Base-by-base conservation (phyloP, 2,888 invertebrate genomes). In the Agrochola lychnidis region DNA sequence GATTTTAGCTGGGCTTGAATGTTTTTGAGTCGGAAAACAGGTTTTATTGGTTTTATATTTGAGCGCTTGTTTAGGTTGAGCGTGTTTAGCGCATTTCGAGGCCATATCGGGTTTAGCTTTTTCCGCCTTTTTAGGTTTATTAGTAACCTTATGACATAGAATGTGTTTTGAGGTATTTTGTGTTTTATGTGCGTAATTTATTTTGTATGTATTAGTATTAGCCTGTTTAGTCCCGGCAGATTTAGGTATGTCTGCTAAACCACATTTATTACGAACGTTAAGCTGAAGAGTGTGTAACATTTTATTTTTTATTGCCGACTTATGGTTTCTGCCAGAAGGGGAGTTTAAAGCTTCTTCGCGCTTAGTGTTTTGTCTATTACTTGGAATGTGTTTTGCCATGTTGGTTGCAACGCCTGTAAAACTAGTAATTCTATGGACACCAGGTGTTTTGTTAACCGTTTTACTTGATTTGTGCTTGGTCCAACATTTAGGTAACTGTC, bases 151-250 rank as follows among this genome's bases (percentile, higher is more conserved):
- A 30, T 51, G 30, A 70, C 30, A 19, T 4, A 22, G 9, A 45
- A 48, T 36, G 19, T 76, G 51, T 25, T 81, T 62, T 14, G 30
- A 56, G 0, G 16, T 63, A 59, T 67, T 78, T 63, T 73, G 73
- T 40, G 45, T 70, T 68, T 78, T 73, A 61, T 68, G 67, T 30
- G 57, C 6, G 5, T 67, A 40, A 25, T 36, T 56, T 14, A 36
- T 40, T 70, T 70, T 73, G 19, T 48, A 16, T 30, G 66, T 62
- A 56, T 42, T 70, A 48, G 59, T 81, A 16, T 72, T 53, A 14
- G 16, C 30, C 48, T 70, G 45, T 53, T 53, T 73, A 36, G 59
- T 59, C 19, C 61, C 40, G 25, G 14, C 25, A 22, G 57, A 53
- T 51, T n/a, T 10, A 62, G 57, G 48, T 78, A 56, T 36, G 59